Evolutionary conservation across 2,797 vertebrate species (phyloP), one percentile per base, ranked within the genome.

Genomic region (Pangasius krempfi): DNA sequence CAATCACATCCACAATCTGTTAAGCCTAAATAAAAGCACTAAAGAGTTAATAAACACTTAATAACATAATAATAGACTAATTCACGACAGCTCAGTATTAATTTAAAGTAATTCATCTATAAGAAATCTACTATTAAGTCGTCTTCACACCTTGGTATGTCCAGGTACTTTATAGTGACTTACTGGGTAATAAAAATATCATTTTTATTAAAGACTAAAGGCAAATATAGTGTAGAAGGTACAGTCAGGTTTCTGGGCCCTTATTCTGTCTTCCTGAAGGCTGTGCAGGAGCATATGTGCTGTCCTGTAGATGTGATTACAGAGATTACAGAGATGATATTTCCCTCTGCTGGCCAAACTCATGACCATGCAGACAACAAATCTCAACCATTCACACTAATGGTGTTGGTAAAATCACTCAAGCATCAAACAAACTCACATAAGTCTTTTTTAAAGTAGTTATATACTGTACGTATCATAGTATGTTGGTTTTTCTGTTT

Each of bases 291-390:
- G 20, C 30, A 79, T 20, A 10, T 60, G 78, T 40, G 14, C 70
- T 13, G 18, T 2, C 37, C 37, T 62, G 37, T 33, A 22, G 50
- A 79, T 75, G 37, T 27, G 10, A 87, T 58, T 56, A 58, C 20
- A 88, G 47, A 56, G 10, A 87, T 58, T 56, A 58, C 20, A 88
- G 54, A 56, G n/a, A 70, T 14, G 72, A 90, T 79, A 87, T 1
- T 90, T 87, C 91, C 93, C 89, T 88, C 95, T 94, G 40, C 86
- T 84, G 96, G 92, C 33, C 0, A n/a, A 5, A 1, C 50, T 40
- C 12, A 54, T 47, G 9, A 30, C 33, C 25, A 40, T 18, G 76
- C 22, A 56, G 37, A 62, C 33, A 27, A 62, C 56, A 82, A 82
- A 40, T 6, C 80, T 81, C 30, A 79, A 18, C 22, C 27, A 78